These are phyloP conservation scores for Callyntrura guangdongensis DNA, from an alignment of 2,888 invertebrate species.

Conservation along the genomic window DNA sequence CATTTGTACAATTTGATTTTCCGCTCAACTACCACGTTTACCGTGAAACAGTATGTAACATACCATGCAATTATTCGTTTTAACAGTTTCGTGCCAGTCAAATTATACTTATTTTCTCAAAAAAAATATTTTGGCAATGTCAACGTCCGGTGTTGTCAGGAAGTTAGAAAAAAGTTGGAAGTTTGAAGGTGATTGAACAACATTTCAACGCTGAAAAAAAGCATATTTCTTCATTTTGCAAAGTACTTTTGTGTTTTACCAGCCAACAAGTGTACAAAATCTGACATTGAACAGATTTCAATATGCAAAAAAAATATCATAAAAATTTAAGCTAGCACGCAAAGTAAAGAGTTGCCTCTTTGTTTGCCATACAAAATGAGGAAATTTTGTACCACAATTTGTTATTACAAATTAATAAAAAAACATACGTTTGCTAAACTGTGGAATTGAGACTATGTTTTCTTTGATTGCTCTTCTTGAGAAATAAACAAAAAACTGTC, in stretches of 20 bases:
- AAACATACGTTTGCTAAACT: background rate
- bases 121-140: background rate
- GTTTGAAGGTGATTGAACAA: slow-evolving; percentile 32
- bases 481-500: background rate
- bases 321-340: background rate
- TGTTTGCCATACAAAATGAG: background rate
- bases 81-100: too few relatives aligned
- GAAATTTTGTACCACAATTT: background rate
- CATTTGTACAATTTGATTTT: background rate
- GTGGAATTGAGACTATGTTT: background rate
- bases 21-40: background rate
- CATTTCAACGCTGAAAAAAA: slow-evolving; percentile 3
- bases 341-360: background rate
- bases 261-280: background rate
- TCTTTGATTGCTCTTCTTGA: background rate
- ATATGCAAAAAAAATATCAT: slow-evolving; percentile 13
- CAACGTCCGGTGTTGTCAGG: background rate
- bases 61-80: too few relatives aligned
- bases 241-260: background rate
- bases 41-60: too few relatives aligned
- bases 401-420: background rate
- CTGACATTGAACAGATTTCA: slow-evolving; percentile 66
- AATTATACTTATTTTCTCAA: background rate
- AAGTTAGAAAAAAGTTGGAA: background rate
- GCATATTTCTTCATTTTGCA: background rate